Conservation (phyloP, 1,140 invertebrate genomes). For the Meloidogyne floridensis region DNA sequence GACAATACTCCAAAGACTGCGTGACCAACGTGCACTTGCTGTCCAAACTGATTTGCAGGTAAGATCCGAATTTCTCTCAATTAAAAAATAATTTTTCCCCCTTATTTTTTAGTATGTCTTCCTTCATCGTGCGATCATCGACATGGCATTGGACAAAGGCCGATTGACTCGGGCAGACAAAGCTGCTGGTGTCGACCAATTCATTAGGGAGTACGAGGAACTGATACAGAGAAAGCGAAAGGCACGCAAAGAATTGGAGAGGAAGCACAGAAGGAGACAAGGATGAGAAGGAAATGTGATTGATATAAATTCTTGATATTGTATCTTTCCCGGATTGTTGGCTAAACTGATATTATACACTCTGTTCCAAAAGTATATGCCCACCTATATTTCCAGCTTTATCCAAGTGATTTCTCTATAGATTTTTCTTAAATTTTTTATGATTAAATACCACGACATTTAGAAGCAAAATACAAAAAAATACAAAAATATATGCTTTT, state of each 20-base stretch:
- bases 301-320: no score
- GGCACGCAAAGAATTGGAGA: not conserved
- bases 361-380: no score
- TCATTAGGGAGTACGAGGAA: not conserved
- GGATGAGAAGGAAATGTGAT: not conserved
- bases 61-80: not conserved
- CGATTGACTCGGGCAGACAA: not conserved
- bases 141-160: not conserved
- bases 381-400: no score
- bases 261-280: not conserved
- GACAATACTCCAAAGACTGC: not conserved
- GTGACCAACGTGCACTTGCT: not conserved
- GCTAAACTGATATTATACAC: no score
- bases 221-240: not conserved
- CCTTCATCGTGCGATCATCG: not conserved
- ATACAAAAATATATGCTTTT: no score
- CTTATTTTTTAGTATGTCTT: not conserved
- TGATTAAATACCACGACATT: no score
- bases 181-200: not conserved
- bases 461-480: no score
- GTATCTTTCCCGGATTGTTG: no score
- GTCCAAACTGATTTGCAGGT: conserved; percentile 1
- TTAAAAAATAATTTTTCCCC: not conserved
- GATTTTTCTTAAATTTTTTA: no score
- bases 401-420: no score